Evolutionary conservation across 2,797 vertebrate genomes (phyloP), one percentile per base, ranked within the genome.

Genomic region (Pteronotus mesoamericanus): DNA sequence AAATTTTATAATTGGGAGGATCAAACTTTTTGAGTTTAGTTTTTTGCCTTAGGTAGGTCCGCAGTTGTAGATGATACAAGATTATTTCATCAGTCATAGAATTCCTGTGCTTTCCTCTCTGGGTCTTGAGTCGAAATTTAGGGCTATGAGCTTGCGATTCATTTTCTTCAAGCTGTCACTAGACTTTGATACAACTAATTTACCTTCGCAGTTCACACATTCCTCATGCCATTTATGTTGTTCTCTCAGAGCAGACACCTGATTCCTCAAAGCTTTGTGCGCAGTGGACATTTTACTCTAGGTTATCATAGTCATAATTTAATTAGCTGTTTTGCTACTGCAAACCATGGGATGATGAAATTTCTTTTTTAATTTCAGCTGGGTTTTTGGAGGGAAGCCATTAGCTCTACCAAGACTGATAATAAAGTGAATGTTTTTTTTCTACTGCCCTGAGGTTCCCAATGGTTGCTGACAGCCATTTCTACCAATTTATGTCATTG

Each of bases 301-400:
- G 78, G 44, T 71, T 71, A 57, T 51, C 16, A 2, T 9, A 34
- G 19, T 48, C 29, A 69, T 53, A 46, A 78, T 39, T 80, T 71
- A 32, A 72, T 88, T 74, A 83, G 26, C 5, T 82, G 3, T 91
- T 64, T 91, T 83, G 29, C 29, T 71, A 29, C 19, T 69, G 10
- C 18, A 39, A 42, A 32, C 39, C 5, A 48, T 34, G 4, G 14
- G 9, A 26, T 79, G 29, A 46, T 77, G 83, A 51, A 42, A 64
- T 72, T 87, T 55, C 44, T 75, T 69, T 92, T 96, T 96, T 55
- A 90, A 90, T 61, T 94, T 87, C 3, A 66, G 26, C 14, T 83
- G 22, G 53, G 46, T 15, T 48, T 80, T 80, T 19, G 1, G 29
- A 61, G 14, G 61, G 18, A 15, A 64, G 3, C 7, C 29, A 48